A percentile compares a stretch with the other conserved stretches of the same genome.
Evolutionary conservation across 2,888 invertebrate genomes (phyloP).

Genomic region (Furcula furcula): DNA sequence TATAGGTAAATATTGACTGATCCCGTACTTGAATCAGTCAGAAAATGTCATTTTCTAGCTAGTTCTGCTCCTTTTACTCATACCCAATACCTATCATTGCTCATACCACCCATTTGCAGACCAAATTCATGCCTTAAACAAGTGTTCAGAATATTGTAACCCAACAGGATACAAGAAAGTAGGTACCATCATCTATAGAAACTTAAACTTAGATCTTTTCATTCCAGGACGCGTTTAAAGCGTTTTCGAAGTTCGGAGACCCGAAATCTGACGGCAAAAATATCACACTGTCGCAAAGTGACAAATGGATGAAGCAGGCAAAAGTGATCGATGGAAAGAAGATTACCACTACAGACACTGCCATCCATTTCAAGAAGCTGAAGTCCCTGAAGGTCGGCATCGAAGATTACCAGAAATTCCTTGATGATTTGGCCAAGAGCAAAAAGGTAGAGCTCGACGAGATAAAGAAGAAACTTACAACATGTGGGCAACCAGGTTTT

Average conservation of each 20-base stretch:
- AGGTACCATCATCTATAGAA: too few species aligned
- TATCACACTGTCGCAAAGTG: conserved; percentile 94
- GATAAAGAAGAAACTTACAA: conserved; percentile 89
- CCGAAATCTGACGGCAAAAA: conserved; percentile 91
- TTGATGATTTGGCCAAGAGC: conserved; percentile 92
- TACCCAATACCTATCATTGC: too few species aligned
- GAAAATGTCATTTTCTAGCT: too few species aligned
- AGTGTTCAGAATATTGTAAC: too few species aligned
- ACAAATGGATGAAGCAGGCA: conserved; percentile 97
- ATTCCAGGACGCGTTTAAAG: conserved; percentile 87
- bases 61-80: too few species aligned
- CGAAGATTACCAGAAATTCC: conserved; percentile 91
- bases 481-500: conserved; percentile 89
- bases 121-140: too few species aligned
- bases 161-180: too few species aligned
- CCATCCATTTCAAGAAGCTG: conserved; percentile 93
- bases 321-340: conserved; percentile 90
- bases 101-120: too few species aligned
- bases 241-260: conserved; percentile 94
- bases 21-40: too few species aligned
- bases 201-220: too few species aligned
- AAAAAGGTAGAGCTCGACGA: conserved; percentile 90
- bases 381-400: conserved; percentile 89
- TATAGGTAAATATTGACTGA: too few species aligned
- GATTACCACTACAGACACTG: conserved; percentile 94